phyloP scores from a whole-genome alignment of 2,888 invertebrate species.

The Cataglyphis rosenhaueri region DNA sequence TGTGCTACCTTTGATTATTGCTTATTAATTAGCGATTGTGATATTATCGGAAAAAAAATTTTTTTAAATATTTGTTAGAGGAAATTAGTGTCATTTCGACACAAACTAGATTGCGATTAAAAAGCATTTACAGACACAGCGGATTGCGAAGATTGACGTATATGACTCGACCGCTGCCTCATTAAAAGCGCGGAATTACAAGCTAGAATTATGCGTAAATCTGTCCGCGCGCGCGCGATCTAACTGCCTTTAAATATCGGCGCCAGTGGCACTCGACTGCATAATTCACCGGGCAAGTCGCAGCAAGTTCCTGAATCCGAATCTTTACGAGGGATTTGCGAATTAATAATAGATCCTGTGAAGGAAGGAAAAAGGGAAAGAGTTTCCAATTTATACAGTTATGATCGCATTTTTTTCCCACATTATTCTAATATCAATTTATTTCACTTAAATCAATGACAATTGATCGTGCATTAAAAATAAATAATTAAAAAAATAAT shows the following conservation, averaged over 20 bases:
- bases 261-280: constrained; percentile 26
- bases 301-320: constrained; percentile 15
- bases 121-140: constrained; percentile 38
- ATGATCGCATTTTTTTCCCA: not conserved
- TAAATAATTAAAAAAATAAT: not conserved
- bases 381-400: constrained; percentile 6
- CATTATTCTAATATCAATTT: constrained; percentile 9
- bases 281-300: constrained; percentile 16
- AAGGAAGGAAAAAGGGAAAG: too few relatives aligned
- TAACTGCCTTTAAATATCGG: constrained; percentile 33
- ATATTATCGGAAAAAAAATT: constrained; percentile 57
- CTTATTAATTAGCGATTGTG: constrained; percentile 54
- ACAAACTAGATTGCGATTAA: constrained; percentile 48
- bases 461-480: not conserved
- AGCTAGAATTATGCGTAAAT: constrained; percentile 47
- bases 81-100: constrained; percentile 30
- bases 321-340: constrained; percentile 28
- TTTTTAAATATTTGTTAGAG: constrained; percentile 52
- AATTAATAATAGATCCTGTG: constrained; percentile 38
- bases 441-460: not conserved
- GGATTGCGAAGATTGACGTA: constrained; percentile 53
- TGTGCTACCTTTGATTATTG: not conserved
- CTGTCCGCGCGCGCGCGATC: constrained; percentile 16
- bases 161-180: constrained; percentile 20
- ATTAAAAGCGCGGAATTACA: constrained; percentile 39